Percentiles rank a stretch among this genome's conserved stretches.
These are phyloP conservation scores for Terrapene triunguis DNA, from an alignment of 2,113 vertebrate genomes.

Conservation along the genomic window DNA sequence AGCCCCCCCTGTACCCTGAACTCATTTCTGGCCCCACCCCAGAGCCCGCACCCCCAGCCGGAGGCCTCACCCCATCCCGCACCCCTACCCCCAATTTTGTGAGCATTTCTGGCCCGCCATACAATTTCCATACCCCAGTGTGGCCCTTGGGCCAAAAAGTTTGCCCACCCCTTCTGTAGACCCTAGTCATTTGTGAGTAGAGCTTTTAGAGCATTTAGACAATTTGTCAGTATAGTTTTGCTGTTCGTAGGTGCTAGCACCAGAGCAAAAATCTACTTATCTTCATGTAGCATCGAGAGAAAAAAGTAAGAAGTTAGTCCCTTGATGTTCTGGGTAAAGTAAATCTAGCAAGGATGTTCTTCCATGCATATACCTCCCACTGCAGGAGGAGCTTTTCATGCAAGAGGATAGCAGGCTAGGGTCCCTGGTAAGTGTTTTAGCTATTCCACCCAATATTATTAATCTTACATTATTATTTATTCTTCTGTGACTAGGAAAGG, in stretches of 20 bases:
- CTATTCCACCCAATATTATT: background rate
- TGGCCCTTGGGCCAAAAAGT: too few relatives aligned
- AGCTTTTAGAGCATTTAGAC: background rate
- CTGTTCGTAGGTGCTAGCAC: background rate
- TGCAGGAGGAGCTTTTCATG: background rate
- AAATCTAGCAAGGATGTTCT: background rate
- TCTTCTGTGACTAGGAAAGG: slow-evolving; percentile 85
- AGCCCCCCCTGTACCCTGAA: too few relatives aligned
- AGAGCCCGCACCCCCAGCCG: too few relatives aligned
- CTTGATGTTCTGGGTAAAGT: background rate
- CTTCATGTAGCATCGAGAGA: background rate
- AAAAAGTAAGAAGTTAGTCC: background rate
- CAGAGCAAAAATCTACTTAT: background rate
- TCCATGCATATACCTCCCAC: background rate
- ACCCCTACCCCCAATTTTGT: too few relatives aligned
- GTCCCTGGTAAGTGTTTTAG: background rate
- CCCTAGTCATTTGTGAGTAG: background rate
- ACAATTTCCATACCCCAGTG: too few relatives aligned
- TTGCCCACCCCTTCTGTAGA: background rate
- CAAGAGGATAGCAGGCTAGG: background rate
- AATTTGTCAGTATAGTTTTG: background rate
- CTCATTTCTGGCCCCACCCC: too few relatives aligned
- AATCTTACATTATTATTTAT: background rate
- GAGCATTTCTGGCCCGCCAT: too few relatives aligned
- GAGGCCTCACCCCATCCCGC: too few relatives aligned